Conservation (phyloP, 1,140 invertebrate genomes). For the Drosophila ironensis region DNA sequence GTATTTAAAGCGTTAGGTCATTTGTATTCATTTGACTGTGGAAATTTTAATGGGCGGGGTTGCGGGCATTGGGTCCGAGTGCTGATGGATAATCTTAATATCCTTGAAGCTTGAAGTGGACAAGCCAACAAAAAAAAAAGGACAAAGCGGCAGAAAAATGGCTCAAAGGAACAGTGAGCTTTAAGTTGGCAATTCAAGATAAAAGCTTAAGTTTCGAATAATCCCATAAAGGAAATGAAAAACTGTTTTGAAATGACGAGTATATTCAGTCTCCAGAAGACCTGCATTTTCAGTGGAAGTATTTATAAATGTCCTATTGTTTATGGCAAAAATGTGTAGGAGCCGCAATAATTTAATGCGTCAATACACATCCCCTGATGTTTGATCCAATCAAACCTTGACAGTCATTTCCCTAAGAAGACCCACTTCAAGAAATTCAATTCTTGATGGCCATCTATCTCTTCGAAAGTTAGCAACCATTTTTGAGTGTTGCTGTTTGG, state of each 20-base stretch:
- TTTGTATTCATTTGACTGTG: constrained; percentile 72
- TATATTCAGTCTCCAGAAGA: too few species aligned
- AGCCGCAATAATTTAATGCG: constrained; percentile 30
- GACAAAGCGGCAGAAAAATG: constrained; percentile 33
- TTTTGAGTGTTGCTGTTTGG: constrained; percentile 18
- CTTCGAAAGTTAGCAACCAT: constrained; percentile 4
- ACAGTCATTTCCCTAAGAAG: constrained; percentile 13
- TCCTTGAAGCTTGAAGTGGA: constrained; percentile 42
- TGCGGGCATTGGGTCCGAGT: constrained; percentile 36
- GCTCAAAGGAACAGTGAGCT: constrained; percentile 6
- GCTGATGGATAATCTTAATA: constrained; percentile 52
- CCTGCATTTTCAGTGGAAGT: too few species aligned
- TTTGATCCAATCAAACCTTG: constrained; percentile 11
- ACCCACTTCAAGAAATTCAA: constrained; percentile 25
- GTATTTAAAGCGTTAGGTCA: constrained; percentile 79
- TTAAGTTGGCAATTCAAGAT: not conserved
- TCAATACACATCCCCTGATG: constrained; percentile 4
- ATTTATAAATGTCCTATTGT: not conserved
- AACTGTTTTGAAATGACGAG: too few species aligned
- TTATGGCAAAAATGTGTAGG: not conserved
- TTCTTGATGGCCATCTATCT: constrained; percentile 10
- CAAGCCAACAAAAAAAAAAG: constrained; percentile 26
- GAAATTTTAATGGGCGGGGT: constrained; percentile 1
- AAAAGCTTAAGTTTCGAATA: too few species aligned
- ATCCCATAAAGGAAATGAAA: too few species aligned